Percentiles rank a stretch among this genome's conserved stretches.
These are phyloP conservation scores for Iguana delicatissima DNA, from an alignment of 2,797 vertebrate species.

Conservation along the genomic window DNA sequence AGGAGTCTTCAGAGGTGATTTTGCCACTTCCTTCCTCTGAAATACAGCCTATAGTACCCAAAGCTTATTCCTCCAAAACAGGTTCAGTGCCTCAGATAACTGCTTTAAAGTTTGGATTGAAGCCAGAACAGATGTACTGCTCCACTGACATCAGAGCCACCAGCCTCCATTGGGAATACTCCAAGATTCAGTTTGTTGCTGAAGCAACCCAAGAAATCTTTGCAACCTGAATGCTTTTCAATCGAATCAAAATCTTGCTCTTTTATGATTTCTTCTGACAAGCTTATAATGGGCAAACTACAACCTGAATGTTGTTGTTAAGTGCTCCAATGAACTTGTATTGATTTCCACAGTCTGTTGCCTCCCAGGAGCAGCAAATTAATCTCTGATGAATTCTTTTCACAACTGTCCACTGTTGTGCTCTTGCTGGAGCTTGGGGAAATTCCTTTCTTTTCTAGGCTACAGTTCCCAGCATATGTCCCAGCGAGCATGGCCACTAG, in stretches of 20 bases:
- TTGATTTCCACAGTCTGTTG: background rate
- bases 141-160: too few species aligned
- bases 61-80: too few species aligned
- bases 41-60: too few species aligned
- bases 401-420: background rate
- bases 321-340: constrained; percentile 8
- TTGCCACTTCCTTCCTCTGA: too few species aligned
- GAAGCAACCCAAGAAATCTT: background rate
- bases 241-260: background rate
- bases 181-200: background rate
- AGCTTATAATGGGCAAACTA: constrained; percentile 16
- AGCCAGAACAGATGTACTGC: too few species aligned
- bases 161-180: background rate
- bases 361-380: background rate
- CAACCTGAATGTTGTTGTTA: background rate
- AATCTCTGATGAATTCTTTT: background rate
- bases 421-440: background rate
- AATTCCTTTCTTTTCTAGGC: too few species aligned
- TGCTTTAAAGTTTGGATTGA: too few species aligned
- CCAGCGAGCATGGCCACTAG: too few species aligned
- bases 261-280: constrained; percentile 17
- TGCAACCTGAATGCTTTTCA: background rate
- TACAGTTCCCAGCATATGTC: too few species aligned
- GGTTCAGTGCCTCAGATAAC: too few species aligned
- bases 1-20: too few species aligned